Conservation (phyloP, 2,888 invertebrate species). For the Molanna angustata region DNA sequence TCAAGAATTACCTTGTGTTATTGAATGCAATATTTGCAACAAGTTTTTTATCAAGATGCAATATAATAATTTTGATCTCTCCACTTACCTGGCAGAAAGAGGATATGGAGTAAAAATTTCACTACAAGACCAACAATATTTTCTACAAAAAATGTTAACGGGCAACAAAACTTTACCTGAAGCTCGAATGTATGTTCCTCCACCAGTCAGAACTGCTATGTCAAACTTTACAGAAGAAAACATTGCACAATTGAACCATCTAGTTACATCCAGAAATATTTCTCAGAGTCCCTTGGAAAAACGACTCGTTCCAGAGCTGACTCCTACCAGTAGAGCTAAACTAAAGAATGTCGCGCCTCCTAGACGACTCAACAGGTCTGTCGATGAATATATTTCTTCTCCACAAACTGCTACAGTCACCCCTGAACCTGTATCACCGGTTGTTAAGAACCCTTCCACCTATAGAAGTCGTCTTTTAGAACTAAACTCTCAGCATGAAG, state of each 20-base stretch:
- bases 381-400: conserved; percentile 40
- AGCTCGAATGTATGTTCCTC: conserved; percentile 1
- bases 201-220: not conserved
- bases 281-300: not conserved
- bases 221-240: not conserved
- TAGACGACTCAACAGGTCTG: conserved; percentile 42
- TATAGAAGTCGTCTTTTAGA: conserved; percentile 54
- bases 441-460: conserved; percentile 37
- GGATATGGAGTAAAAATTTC: conserved; percentile 49
- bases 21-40: conserved; percentile 45
- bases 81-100: conserved; percentile 46
- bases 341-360: conserved; percentile 14
- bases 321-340: conserved; percentile 1
- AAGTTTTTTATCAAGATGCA: conserved; percentile 49
- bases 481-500: conserved; percentile 58
- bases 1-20: conserved; percentile 44
- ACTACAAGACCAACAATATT: conserved; percentile 49
- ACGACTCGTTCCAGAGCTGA: no score
- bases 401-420: conserved; percentile 26
- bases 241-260: no score
- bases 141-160: conserved; percentile 30
- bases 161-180: conserved; percentile 1
- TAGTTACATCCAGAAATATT: no score
- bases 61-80: conserved; percentile 51
- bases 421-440: conserved; percentile 1